Conservation (phyloP, 64 coral and sea anemone genomes). For the Platygyra sinensis region DNA sequence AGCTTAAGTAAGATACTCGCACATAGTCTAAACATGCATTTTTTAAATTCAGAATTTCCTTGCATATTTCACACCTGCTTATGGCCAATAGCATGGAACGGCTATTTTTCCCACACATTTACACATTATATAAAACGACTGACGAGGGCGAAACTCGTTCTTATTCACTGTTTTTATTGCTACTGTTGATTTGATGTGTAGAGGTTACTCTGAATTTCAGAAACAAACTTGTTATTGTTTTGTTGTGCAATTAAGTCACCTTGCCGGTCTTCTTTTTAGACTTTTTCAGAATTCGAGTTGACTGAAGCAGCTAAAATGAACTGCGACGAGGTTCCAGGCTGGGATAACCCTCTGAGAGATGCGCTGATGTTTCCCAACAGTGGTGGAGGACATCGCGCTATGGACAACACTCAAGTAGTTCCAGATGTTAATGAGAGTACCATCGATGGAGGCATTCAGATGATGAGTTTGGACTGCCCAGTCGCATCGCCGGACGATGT, state of each 20-base stretch:
- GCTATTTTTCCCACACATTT: no score
- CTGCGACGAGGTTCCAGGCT: background rate
- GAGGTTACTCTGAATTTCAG: no score
- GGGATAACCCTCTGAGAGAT: background rate
- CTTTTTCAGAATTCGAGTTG: background rate
- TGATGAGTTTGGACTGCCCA: background rate
- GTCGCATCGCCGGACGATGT: background rate
- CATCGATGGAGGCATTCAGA: background rate
- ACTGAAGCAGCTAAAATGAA: background rate
- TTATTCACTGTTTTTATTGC: no score
- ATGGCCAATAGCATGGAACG: no score
- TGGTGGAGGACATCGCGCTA: background rate
- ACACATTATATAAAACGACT: no score
- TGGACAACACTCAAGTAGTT: slow-evolving; percentile 2
- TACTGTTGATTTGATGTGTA: no score
- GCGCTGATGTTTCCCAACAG: background rate
- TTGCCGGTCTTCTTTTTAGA: background rate
- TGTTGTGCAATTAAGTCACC: background rate
- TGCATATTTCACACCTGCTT: no score
- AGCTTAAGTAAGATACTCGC: no score
- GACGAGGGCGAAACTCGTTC: no score
- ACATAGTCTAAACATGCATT: no score
- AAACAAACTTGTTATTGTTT: background rate
- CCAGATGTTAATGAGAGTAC: background rate
- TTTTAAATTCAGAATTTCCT: no score